Percentiles rank a stretch among this genome's conserved stretches.
Conservation (phyloP, 2,888 invertebrate genomes). For the Tachina grossa region DNA sequence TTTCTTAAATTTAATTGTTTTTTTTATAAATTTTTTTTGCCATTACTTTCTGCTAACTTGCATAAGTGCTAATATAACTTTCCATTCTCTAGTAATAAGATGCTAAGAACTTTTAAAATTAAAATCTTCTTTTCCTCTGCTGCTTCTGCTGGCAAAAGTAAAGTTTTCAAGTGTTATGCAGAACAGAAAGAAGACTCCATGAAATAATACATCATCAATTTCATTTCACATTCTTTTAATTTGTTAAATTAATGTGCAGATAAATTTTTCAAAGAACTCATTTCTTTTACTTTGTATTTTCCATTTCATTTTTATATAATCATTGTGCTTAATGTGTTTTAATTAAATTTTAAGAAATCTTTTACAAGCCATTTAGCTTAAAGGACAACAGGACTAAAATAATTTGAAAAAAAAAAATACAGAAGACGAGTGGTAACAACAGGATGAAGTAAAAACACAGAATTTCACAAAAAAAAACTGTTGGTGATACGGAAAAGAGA, state of each 20-base stretch:
- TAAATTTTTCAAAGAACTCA: conserved; percentile 60
- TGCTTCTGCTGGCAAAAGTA: conserved; percentile 25
- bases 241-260: conserved; percentile 66
- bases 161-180: conserved; percentile 16
- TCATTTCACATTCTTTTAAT: conserved; percentile 62
- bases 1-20: not conserved
- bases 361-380: conserved; percentile 69
- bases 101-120: conserved; percentile 9
- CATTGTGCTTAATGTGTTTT: conserved; percentile 63
- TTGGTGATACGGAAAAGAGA: conserved; percentile 29
- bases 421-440: conserved; percentile 17
- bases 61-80: not conserved
- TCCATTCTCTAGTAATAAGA: not conserved
- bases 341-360: conserved; percentile 71
- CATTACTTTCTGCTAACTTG: too few relatives aligned
- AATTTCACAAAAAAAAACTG: conserved; percentile 33
- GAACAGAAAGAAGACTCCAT: not conserved
- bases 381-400: conserved; percentile 59
- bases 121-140: conserved; percentile 12
- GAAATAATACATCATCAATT: conserved; percentile 49
- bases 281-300: conserved; percentile 34
- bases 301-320: conserved; percentile 40
- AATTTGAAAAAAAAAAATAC: conserved; percentile 9
- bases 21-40: not conserved
- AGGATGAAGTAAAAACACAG: conserved; percentile 6